Base-by-base conservation (phyloP, 2,797 vertebrate genomes). In the Megalops cyprinoides region DNA sequence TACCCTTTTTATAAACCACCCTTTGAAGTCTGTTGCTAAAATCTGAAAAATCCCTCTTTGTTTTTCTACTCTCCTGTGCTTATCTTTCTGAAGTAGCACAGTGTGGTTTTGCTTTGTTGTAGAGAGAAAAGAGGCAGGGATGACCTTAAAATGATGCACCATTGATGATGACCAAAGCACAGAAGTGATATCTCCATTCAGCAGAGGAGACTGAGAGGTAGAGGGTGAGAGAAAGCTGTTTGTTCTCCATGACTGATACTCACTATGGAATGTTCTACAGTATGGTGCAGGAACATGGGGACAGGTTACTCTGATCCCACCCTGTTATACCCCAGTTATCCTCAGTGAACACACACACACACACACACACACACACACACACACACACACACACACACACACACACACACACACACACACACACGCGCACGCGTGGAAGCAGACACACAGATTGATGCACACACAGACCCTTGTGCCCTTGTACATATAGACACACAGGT, bases 1-100 rank as follows among this genome's bases (percentile, higher is more conserved):
- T 55, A 23, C 56, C 51, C 62, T 48, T 67, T 74, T 55, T 69
- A 48, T 37, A 84, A 85, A 73, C 20, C 42, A 28, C 79, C 60
- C 53, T 44, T 12, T 53, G 49, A 67, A 78, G 62, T 76, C 78
- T 67, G 31, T 58, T 34, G 0, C 55, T 9, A 18, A 84, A 60
- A 84, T 81, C 82, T 81, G 58, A 81, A 71, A 12, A 56, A 42
- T 12, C 14, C 44, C 73, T 78, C 77, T 44, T n/a, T 28, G 23
- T 46, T n/a, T 58, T n/a, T 65, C 31, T 56, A 44, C 23, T 14
- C 55, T 76, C 42, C 80, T 53, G 28, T 58, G 18, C 51, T 80
- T 25, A 58, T 79, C 14, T 78, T 78, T 67, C 76, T 6, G 58
- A n/a, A n/a, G n/a, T 0, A 44, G 77, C 18, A 14, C 67, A 48